Percentiles rank a stretch among this genome's conserved stretches.
Conservation (phyloP, 2,797 vertebrate genomes). For the Basileuterus tristriatus region DNA sequence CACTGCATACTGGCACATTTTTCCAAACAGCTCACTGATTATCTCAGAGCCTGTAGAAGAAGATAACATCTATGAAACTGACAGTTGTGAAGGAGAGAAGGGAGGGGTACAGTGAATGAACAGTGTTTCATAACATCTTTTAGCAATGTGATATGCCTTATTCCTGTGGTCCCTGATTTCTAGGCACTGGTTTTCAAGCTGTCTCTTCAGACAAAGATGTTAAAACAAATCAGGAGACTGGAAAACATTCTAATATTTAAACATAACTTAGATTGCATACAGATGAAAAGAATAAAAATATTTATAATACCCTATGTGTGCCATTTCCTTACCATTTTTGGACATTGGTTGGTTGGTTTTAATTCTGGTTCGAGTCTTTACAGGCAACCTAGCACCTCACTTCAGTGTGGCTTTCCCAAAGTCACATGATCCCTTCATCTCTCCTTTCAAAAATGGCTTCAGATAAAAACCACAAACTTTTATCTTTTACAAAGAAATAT, state of each 20-base stretch:
- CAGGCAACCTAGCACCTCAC: not conserved
- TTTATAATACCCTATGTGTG: not conserved
- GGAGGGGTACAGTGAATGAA: not conserved
- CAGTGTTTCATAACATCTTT: not conserved
- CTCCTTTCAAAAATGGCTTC: not conserved
- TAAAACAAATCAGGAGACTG: not conserved
- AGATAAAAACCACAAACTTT: not conserved
- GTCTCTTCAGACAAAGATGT: not conserved
- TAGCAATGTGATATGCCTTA: not conserved
- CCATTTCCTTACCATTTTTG: not conserved
- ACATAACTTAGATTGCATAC: not conserved
- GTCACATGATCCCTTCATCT: not conserved
- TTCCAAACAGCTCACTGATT: not conserved
- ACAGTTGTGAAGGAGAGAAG: not conserved
- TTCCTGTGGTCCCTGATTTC: not conserved
- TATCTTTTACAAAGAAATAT: not conserved
- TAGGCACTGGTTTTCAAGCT: not conserved
- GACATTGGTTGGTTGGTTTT: not conserved
- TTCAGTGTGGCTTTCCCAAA: not conserved
- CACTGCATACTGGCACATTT: not conserved
- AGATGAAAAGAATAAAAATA: not conserved
- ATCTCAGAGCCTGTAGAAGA: not conserved
- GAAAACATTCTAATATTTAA: not conserved
- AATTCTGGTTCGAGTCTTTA: rapidly evolving
- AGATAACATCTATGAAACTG: not conserved